Evolutionary conservation across 2,888 invertebrate genomes (phyloP).

Genomic region (Pseudococcus viburni): DNA sequence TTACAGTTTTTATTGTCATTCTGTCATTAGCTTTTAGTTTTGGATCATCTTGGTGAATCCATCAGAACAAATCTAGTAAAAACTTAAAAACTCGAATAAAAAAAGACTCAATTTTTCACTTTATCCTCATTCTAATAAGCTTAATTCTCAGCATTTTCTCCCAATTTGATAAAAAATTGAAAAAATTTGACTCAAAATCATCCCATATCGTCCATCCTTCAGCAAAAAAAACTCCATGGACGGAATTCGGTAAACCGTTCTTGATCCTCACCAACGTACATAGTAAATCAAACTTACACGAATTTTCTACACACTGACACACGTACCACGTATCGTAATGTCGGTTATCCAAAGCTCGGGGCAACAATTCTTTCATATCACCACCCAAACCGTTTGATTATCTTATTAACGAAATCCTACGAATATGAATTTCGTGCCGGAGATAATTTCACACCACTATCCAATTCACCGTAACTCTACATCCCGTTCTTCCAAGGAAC

Average conservation of each 20-base stretch:
- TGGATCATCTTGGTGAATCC: no score
- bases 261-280: background rate
- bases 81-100: no score
- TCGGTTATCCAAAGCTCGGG: background rate
- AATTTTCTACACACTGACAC: background rate
- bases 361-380: background rate
- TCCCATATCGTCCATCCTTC: no score
- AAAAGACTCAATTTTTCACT: no score
- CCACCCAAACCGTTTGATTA: slow-evolving; percentile 31
- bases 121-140: no score
- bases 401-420: slow-evolving; percentile 50
- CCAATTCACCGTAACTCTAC: slow-evolving; percentile 14
- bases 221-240: no score
- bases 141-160: no score
- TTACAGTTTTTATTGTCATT: no score
- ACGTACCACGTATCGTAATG: background rate
- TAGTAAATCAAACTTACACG: background rate
- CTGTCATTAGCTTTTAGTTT: no score
- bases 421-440: slow-evolving; percentile 20
- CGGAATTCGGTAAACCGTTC: background rate
- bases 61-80: no score
- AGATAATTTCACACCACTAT: slow-evolving; percentile 41
- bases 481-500: background rate
- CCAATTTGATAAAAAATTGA: no score
- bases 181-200: no score